Base-by-base conservation (phyloP, 2,797 vertebrate species). In the Cuniculus paca region DNA sequence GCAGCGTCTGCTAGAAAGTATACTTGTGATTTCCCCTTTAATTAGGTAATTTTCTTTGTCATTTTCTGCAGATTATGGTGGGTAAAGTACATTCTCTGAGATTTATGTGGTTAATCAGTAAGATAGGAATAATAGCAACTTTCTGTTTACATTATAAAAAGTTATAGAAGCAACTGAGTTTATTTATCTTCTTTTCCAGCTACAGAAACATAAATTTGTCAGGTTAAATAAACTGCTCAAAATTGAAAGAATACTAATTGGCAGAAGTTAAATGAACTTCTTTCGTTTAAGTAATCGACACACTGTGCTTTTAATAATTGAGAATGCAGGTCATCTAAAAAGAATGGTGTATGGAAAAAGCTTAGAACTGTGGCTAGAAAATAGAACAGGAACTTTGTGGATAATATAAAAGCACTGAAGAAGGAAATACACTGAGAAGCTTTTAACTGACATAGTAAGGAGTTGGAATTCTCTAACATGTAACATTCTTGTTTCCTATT, bases 261-360 rank as follows among this genome's bases (percentile, higher is more conserved):
- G 16, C 9, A 77, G 63, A 96, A 94, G 77, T 20, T 88, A 19
- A 95, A 77, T 81, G 92, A 81, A 22, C 7, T 91, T 94, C 20
- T 39, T 70, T 89, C 56, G 31, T 52, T 20, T 58, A 83, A 88
- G 28, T 85, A 74, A 3, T 74, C 0, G 5, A 39, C 22, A 79
- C 68, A 85, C 12, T 81, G 26, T 74, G 81, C 65, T 52, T 56
- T 48, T 26, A 82, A 95, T 80, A 52, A 13, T 31, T 93, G 56
- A 80, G 20, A 56, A 10, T 52, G 16, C 5, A 70, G 26, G 13
- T 94, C 60, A 65, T 84, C 42, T 94, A 88, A 92, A 90, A 90
- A 86, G 58, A 95, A 90, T 36, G 78, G 60, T 77, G 4, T 86
- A 54, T 93, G 24, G 58, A 96, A 93, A 83, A 34, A 70, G 7